A percentile compares a stretch with the other conserved stretches of the same genome.
These are phyloP conservation scores for Steatocranus sp. DNA, from an alignment of 2,797 vertebrate species.

Conservation along the genomic window DNA sequence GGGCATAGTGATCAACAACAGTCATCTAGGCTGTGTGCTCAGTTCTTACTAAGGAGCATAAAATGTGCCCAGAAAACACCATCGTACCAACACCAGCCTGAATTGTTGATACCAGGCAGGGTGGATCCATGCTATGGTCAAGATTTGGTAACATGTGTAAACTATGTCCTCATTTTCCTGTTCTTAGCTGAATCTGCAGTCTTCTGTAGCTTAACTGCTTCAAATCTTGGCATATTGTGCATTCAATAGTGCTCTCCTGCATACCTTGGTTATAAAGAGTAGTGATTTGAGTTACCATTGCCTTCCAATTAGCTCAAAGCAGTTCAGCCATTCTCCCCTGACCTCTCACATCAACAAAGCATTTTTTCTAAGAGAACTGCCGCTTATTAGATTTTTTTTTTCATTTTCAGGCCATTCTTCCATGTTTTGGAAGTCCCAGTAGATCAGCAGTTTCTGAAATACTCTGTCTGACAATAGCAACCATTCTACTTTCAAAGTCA, in stretches of 20 bases:
- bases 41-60: background rate
- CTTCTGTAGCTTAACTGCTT: background rate
- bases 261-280: background rate
- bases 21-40: background rate
- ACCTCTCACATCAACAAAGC: background rate
- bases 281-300: background rate
- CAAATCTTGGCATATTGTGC: background rate
- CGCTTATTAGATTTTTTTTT: background rate
- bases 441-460: background rate
- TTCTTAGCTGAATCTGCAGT: background rate
- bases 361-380: background rate
- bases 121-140: background rate
- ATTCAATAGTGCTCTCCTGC: background rate
- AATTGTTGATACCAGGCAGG: background rate
- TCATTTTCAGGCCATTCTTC: background rate
- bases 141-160: background rate
- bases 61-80: background rate
- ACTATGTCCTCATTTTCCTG: background rate
- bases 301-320: background rate
- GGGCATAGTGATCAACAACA: background rate
- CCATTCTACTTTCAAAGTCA: background rate
- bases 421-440: background rate
- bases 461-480: background rate
- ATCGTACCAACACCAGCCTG: background rate
- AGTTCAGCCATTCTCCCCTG: background rate